Base-by-base conservation (phyloP, 2,888 invertebrate species). In the Cephus spinipes region DNA sequence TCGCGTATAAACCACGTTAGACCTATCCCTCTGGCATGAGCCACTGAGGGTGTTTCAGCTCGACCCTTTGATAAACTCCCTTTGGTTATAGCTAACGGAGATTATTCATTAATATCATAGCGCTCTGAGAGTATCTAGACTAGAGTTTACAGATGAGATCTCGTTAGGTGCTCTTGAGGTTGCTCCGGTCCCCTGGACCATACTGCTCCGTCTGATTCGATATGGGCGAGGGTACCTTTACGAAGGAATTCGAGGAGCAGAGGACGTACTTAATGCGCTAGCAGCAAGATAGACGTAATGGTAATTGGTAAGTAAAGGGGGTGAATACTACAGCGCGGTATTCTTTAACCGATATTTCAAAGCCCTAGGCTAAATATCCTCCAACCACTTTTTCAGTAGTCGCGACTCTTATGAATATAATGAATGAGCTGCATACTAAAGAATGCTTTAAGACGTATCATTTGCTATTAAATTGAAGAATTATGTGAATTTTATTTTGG, bases 101-200 rank as follows among this genome's bases (percentile, higher is more conserved):
- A 71, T 71, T 71, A 71, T 33, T 33, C 71, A 71, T 71, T 71
- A 71, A n/a, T 15, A 12, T 71, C 71, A 12, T 71, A 71, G 71
- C 23, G 55, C 23, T 55, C 23, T 23, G 55, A 1, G 23, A 55
- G 23, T 55, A 55, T 55, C 23, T 12, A 12, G 55, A 23, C 55
- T 23, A 55, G 2, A 55, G 55, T 55, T 55, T 55, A 55, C 2
- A 55, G 55, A 55, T 55, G 55, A 55, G 55, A 55, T 55, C 55
- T 55, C 55, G 55, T 55, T 55, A 55, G 55, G 9, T 9, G 23
- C 9, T 23, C 23, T 23, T 23, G 9, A 36, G 36, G 55, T 55
- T 55, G 55, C 55, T 55, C 9, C 23, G 55, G 55, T 55, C 23
- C 23, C 0, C 55, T 23, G 23, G 55, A 55, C 55, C 55, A 55